Conservation (phyloP, 1,140 invertebrate genomes). For the Trachelipus rathkii region DNA sequence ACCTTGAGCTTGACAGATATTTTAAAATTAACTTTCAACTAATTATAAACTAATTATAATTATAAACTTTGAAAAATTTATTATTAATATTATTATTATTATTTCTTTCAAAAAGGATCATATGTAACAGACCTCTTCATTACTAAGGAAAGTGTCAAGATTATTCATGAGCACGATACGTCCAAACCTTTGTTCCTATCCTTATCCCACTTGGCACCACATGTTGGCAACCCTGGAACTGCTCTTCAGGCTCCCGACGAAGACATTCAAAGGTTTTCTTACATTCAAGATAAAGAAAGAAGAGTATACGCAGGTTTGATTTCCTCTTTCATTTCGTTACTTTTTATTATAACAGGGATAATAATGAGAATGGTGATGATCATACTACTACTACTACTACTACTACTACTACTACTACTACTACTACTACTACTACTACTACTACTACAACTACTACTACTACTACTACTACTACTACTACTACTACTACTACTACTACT, state of each 20-base stretch:
- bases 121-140: slow-evolving; percentile 78
- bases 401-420: too few species aligned
- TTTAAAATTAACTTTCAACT: too few species aligned
- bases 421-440: too few species aligned
- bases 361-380: background rate
- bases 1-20: too few species aligned
- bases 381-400: too few species aligned
- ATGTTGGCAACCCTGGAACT: slow-evolving; percentile 66
- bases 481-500: too few species aligned
- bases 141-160: slow-evolving; percentile 66
- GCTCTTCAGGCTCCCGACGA: slow-evolving; percentile 71
- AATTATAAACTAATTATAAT: background rate
- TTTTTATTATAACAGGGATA: background rate
- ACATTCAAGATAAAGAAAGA: slow-evolving; percentile 67
- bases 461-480: too few species aligned
- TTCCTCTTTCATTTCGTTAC: too few species aligned
- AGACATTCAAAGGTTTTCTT: slow-evolving; percentile 61
- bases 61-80: background rate
- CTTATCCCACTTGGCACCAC: slow-evolving; percentile 76
- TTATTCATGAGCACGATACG: slow-evolving; percentile 65
- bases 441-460: too few species aligned
- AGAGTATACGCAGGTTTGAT: slow-evolving; percentile 69
- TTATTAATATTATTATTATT: too few species aligned
- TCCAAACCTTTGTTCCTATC: slow-evolving; percentile 74
- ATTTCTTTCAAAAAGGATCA: slow-evolving; percentile 47